Base-by-base conservation (phyloP, 2,797 vertebrate species). In the Hipposideros larvatus region DNA sequence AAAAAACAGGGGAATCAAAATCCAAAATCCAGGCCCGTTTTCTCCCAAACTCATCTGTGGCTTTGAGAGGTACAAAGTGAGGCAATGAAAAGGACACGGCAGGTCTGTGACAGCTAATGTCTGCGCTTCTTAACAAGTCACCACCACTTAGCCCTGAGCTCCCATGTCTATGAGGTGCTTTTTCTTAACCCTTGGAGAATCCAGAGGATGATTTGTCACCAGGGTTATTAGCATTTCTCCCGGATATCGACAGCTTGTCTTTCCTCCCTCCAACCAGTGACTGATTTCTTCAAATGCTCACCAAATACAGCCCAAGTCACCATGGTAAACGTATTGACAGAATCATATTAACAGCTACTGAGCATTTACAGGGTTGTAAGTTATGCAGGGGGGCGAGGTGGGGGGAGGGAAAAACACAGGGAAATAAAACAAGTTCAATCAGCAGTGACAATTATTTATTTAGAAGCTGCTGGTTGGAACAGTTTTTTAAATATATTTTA, bases 201-300 rank as follows among this genome's bases (percentile, higher is more conserved):
- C 98, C 98, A 95, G 95, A 97, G 97, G 98, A 98, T 94, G 97
- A 99, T 99, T 98, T 98, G 98, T 99, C 98, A 99, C 98, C 2
- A 24, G 98, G 99, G 99, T 99, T 98, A 99, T 99, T 99, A 99
- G 99, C 99, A 99, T 99, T 99, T 98, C 98, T 99, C 98, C 98
- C 97, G 97, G 98, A 98, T 99, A 99, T 99, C 99, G 99, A 99
- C 99, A 99, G 98, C 98, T 98, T 98, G 98, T 99, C 99, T 98
- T 98, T 98, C 98, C 98, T 98, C 95, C 98, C 98, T 98, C 98
- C 97, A 98, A 98, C 98, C 97, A 74, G 98, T 99, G 99, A 99
- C 99, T 99, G 99, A 99, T 99, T 99, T 98, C 98, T 98, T 98
- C 98, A 98, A 98, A 98, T 98, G 98, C 98, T 99, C 97, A 79